Evolutionary conservation across 2,113 vertebrate genomes (phyloP).

Genomic region (Muntiacus muntjak): DNA sequence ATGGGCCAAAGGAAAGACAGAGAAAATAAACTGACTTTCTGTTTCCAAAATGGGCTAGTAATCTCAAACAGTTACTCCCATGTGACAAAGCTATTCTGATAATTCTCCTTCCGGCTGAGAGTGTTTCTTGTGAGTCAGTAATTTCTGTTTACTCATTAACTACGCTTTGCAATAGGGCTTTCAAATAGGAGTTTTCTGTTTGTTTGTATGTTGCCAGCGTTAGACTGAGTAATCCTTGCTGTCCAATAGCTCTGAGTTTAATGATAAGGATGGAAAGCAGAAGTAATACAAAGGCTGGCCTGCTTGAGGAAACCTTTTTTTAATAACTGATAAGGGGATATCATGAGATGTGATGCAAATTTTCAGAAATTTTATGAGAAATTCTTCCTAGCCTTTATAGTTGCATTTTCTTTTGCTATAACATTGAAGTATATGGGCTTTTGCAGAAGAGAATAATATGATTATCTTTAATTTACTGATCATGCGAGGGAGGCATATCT

Average conservation of each 20-base stretch:
- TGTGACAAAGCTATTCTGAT: background rate
- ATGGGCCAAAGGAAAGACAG: background rate
- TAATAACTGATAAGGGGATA: background rate
- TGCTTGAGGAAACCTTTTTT: background rate
- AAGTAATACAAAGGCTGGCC: background rate
- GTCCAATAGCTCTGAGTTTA: background rate
- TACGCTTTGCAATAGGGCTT: background rate
- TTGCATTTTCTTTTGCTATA: background rate
- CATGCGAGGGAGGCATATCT: background rate
- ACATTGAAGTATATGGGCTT: background rate
- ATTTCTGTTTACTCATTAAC: background rate
- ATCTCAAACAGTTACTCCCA: background rate
- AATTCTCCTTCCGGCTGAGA: background rate
- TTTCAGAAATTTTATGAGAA: background rate
- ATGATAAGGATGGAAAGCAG: background rate
- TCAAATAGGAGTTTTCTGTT: background rate
- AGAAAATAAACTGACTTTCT: background rate
- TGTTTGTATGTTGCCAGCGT: background rate
- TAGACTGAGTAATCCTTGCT: background rate
- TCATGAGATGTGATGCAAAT: background rate
- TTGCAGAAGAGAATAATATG: background rate
- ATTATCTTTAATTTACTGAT: background rate
- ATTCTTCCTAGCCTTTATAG: background rate
- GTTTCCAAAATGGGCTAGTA: background rate
- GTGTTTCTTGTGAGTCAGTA: background rate